Evolutionary conservation across 2,888 invertebrate genomes (phyloP).

Genomic region (Conus canariensis): DNA sequence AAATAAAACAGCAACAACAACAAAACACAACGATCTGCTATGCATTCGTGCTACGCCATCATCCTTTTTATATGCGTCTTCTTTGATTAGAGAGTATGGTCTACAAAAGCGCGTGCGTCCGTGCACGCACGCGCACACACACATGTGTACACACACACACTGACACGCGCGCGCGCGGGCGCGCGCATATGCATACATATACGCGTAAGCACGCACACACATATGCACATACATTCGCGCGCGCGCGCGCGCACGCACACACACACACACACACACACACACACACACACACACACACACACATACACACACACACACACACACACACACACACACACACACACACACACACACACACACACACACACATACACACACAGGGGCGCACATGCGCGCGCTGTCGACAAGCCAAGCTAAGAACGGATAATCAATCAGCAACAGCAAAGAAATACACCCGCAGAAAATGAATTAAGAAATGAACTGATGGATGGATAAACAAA

Average conservation of each 20-base stretch:
- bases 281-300: not conserved
- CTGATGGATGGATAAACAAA: too few species aligned
- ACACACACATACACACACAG: not conserved
- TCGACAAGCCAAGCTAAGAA: too few species aligned
- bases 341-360: conserved; percentile 10
- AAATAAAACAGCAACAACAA: too few species aligned
- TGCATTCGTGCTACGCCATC: too few species aligned
- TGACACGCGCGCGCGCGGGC: not conserved
- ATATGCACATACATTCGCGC: not conserved
- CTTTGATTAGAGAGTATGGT: too few species aligned
- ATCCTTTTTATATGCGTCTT: too few species aligned
- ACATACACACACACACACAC: not conserved
- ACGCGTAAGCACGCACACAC: not conserved
- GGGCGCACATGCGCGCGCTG: not conserved
- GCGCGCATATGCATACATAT: not conserved
- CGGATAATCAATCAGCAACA: too few species aligned
- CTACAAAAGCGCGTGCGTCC: too few species aligned
- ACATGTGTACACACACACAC: not conserved
- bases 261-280: not conserved
- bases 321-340: not conserved
- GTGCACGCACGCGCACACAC: not conserved
- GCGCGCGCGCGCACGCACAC: not conserved
- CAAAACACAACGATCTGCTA: too few species aligned
- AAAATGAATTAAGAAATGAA: too few species aligned
- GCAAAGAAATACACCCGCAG: too few species aligned